Percentiles rank a stretch among this genome's conserved stretches.
Evolutionary conservation across 2,113 vertebrate species (phyloP).

Genomic region (Dasyurus viverrinus): DNA sequence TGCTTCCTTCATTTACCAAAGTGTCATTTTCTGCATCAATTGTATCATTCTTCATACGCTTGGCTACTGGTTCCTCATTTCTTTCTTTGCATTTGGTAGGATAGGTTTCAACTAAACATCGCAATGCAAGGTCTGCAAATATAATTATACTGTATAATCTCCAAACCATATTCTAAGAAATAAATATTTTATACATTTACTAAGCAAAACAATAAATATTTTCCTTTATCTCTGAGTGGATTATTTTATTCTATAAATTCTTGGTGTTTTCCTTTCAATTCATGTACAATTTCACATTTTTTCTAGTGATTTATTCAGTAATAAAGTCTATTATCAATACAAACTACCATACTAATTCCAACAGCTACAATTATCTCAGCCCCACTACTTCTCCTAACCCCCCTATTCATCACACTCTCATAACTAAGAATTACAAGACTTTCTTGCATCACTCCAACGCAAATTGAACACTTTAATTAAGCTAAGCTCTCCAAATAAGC

Average conservation of each 20-base stretch:
- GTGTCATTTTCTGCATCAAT: conserved; percentile 50
- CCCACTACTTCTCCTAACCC: too few species aligned
- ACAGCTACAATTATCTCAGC: too few species aligned
- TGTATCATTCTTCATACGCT: conserved; percentile 83
- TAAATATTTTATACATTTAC: conserved; percentile 39
- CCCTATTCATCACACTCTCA: too few species aligned
- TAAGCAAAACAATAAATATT: conserved; percentile 37
- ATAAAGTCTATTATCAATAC: too few species aligned
- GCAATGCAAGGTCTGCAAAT: conserved; percentile 92
- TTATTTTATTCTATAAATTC: conserved; percentile 14
- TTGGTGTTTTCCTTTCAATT: conserved; percentile 20
- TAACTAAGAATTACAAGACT: too few species aligned
- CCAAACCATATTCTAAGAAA: conserved; percentile 58
- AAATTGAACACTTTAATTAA: too few species aligned
- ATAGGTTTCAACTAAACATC: conserved; percentile 90
- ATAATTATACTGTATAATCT: conserved; percentile 56
- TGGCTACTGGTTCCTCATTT: conserved; percentile 83
- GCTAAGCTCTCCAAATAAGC: too few species aligned
- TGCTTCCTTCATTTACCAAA: conserved; percentile 51
- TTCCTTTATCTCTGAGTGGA: conserved; percentile 7
- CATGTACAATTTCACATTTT: conserved; percentile 26
- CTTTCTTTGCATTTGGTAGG: conserved; percentile 65
- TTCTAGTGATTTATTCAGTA: conserved; percentile 42
- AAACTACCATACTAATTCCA: too few species aligned
- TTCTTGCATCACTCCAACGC: too few species aligned